phyloP scores from a whole-genome alignment of 1,140 invertebrate species.

The Hyles euphorbiae region DNA sequence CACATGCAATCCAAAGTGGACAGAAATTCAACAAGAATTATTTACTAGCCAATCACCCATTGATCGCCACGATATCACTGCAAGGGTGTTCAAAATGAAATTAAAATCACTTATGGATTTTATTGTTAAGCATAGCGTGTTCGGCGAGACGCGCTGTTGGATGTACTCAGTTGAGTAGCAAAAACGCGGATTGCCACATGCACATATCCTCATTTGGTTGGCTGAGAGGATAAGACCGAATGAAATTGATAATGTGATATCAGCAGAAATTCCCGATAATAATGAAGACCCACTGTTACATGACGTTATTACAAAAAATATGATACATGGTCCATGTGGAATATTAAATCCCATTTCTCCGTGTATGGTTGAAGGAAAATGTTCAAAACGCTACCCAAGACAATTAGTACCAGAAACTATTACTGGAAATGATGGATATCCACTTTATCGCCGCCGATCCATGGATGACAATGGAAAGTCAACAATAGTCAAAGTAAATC shows the following conservation, averaged over 20 bases:
- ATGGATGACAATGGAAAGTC: not conserved
- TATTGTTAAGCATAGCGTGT: conserved; percentile 49
- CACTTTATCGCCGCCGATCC: too few relatives aligned
- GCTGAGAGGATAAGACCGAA: conserved; percentile 45
- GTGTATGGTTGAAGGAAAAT: conserved; percentile 16
- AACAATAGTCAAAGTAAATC: not conserved
- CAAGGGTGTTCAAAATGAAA: conserved; percentile 72
- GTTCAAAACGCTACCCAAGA: not conserved
- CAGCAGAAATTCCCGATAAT: conserved; percentile 72
- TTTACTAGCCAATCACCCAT: conserved; percentile 36
- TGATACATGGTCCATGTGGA: conserved; percentile 73
- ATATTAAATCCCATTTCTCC: conserved; percentile 30
- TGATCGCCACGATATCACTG: conserved; percentile 32
- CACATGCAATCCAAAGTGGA: conserved; percentile 73
- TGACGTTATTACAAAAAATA: conserved; percentile 55
- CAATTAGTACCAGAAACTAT: too few relatives aligned
- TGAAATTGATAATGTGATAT: conserved; percentile 67
- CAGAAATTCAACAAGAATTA: conserved; percentile 47
- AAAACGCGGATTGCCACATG: conserved; percentile 64
- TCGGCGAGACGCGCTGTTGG: conserved; percentile 46
- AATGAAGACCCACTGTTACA: conserved; percentile 46
- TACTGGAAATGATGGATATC: too few relatives aligned
- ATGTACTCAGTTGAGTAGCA: conserved; percentile 75
- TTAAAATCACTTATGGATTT: conserved; percentile 65
- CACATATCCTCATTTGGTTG: conserved; percentile 41